Evolutionary conservation across 2,797 vertebrate genomes (phyloP).

Genomic region (Nasua narica): DNA sequence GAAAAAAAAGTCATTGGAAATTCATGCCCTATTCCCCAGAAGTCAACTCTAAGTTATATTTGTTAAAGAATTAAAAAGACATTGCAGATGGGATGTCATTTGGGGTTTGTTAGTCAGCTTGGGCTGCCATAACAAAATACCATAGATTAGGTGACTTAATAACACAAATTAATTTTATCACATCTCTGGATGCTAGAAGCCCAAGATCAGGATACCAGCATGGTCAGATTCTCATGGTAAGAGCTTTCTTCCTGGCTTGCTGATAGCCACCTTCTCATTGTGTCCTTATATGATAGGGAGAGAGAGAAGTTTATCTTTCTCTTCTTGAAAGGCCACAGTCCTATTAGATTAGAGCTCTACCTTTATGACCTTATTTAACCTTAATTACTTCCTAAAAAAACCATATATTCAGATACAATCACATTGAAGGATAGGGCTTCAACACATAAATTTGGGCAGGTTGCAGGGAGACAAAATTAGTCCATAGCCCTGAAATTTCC

Average conservation of each 20-base stretch:
- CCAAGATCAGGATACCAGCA: neutral
- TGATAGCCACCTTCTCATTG: neutral
- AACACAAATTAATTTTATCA: neutral
- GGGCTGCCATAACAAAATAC: neutral
- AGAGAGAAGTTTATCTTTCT: neutral
- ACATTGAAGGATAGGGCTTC: neutral
- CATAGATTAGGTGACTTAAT: neutral
- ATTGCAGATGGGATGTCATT: neutral
- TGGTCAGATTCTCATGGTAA: neutral
- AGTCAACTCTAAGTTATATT: neutral
- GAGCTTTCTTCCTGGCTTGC: neutral
- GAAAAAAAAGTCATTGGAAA: neutral
- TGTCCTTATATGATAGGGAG: neutral
- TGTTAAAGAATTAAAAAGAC: slow-evolving; percentile 26
- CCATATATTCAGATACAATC: neutral
- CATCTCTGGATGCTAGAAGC: neutral
- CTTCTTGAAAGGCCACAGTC: neutral
- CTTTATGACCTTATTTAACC: neutral
- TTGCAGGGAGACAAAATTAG: neutral
- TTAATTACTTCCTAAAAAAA: neutral
- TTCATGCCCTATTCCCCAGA: neutral
- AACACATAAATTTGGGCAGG: neutral
- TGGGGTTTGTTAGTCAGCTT: neutral
- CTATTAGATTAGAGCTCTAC: neutral
- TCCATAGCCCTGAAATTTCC: neutral